Evolutionary conservation across 2,888 invertebrate genomes (phyloP).

Genomic region (Temnothorax rugatulus): DNA sequence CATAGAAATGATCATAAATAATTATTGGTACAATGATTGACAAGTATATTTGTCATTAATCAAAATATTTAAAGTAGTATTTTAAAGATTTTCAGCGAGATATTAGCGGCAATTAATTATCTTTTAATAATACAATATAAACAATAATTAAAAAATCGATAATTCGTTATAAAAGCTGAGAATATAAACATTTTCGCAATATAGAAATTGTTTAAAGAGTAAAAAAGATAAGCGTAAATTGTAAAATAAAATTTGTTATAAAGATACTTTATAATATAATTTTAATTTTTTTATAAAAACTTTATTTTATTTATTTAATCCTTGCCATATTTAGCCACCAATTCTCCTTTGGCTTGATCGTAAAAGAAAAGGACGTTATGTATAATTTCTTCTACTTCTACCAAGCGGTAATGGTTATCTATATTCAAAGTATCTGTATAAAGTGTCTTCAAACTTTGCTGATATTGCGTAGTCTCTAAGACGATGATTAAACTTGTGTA

Average conservation of each 20-base stretch:
- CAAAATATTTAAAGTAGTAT: not conserved
- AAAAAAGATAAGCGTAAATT: not conserved
- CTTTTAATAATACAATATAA: not conserved
- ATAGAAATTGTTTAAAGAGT: not conserved
- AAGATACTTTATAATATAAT: not conserved
- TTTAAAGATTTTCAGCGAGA: not conserved
- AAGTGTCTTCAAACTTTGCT: conserved; percentile 33
- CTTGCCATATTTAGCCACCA: not conserved
- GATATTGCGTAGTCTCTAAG: conserved; percentile 18
- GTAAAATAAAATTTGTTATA: not conserved
- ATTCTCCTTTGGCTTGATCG: not conserved
- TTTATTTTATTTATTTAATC: not conserved
- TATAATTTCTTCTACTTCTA: not conserved
- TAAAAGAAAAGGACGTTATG: not conserved
- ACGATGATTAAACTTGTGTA: conserved; percentile 25
- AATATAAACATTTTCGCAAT: not conserved
- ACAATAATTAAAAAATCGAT: not conserved
- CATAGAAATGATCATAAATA: not conserved
- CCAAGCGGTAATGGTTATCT: conserved; percentile 20
- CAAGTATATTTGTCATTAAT: not conserved
- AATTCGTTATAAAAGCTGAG: not conserved
- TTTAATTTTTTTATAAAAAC: not conserved
- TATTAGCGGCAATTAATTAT: not conserved
- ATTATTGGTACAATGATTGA: not conserved
- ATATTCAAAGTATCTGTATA: conserved; percentile 11